These are phyloP conservation scores for Aulostomus chinensis DNA, from an alignment of 2,797 vertebrate species.

Conservation along the genomic window DNA sequence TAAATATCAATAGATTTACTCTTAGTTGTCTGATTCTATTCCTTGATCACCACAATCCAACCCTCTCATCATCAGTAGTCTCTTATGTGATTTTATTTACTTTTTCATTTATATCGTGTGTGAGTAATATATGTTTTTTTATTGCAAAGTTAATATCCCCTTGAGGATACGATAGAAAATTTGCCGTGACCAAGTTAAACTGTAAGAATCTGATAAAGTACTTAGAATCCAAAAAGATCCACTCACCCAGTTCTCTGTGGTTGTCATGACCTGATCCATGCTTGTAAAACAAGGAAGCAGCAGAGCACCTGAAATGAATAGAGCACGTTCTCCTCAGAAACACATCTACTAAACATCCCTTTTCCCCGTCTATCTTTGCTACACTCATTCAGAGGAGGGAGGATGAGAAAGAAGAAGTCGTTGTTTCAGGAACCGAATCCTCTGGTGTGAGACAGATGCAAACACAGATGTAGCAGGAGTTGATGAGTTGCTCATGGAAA, in stretches of 20 bases:
- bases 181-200: no score
- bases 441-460: constrained; percentile 30
- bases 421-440: constrained; percentile 67
- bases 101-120: no score
- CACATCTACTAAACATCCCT: constrained; percentile 7
- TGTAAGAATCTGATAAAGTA: no score
- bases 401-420: constrained; percentile 70
- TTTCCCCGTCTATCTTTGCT: constrained; percentile 5
- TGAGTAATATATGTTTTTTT: no score
- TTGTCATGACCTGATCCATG: constrained; percentile 28
- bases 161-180: no score
- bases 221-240: neutral
- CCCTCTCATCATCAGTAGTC: no score
- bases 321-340: constrained; percentile 10
- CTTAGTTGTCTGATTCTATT: no score
- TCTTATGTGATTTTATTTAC: no score
- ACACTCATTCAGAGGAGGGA: neutral
- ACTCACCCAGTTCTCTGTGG: constrained; percentile 59
- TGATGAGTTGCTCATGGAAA: constrained; percentile 54
- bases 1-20: no score
- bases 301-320: constrained; percentile 31
- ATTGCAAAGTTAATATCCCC: no score
- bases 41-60: no score
- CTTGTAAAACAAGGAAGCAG: constrained; percentile 15
- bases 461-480: constrained; percentile 33